A percentile compares a stretch with the other conserved stretches of the same genome.
phyloP scores from a whole-genome alignment of 2,797 vertebrate species.

The Myoxocephalus aenaeus region DNA sequence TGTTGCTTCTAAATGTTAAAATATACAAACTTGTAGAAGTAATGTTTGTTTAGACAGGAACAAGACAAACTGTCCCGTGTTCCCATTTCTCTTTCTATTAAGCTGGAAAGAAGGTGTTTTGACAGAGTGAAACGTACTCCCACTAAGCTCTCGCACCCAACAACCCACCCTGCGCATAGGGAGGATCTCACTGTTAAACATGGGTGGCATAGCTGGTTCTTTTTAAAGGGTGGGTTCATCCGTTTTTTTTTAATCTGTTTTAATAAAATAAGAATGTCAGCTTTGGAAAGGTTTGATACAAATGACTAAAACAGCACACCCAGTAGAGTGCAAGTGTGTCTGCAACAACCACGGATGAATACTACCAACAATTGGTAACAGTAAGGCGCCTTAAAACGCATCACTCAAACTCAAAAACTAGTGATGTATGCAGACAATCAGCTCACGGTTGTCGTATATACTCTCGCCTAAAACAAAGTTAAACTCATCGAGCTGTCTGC shows the following conservation, averaged over 20 bases:
- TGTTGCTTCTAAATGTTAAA: constrained; percentile 47
- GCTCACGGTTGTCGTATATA: too few relatives aligned
- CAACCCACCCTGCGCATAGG: not conserved
- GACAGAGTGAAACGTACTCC: constrained; percentile 14
- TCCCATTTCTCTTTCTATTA: constrained; percentile 40
- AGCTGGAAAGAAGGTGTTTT: constrained; percentile 31
- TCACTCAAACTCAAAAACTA: too few relatives aligned
- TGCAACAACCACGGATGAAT: not conserved
- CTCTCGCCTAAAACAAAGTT: too few relatives aligned
- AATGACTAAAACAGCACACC: not conserved
- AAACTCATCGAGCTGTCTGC: not conserved
- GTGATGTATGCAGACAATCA: too few relatives aligned
- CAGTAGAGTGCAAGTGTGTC: not conserved
- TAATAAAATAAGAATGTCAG: not conserved
- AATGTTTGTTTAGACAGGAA: constrained; percentile 53
- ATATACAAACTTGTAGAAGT: constrained; percentile 41
- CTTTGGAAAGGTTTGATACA: not conserved
- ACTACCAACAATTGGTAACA: too few relatives aligned
- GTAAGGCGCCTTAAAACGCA: too few relatives aligned
- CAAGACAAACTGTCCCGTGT: constrained; percentile 42
- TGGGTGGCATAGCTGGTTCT: not conserved
- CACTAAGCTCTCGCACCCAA: not conserved
- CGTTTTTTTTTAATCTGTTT: not conserved
- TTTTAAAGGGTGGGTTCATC: not conserved
- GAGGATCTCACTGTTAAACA: not conserved